Evolutionary conservation across 2,797 vertebrate species (phyloP), one percentile per base, ranked within the genome.

Genomic region (Fundulus diaphanus): DNA sequence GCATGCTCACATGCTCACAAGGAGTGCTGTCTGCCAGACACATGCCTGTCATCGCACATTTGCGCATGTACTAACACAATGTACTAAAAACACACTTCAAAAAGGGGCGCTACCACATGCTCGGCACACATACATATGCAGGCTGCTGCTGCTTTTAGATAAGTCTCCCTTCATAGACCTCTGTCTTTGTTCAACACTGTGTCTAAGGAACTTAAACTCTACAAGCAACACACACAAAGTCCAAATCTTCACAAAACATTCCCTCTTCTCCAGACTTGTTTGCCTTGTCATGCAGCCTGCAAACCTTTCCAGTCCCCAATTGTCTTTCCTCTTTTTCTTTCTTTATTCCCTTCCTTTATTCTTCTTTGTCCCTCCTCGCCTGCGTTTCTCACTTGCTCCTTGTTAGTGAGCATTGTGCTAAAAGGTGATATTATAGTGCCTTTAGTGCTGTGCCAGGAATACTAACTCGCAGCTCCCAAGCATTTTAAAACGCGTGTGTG

Each of bases 391-490:
- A 85, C 67, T 78, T 69, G 44, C 74, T 78, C 66, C 76, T 77
- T 84, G 85, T 87, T 88, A 83, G 76, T 15, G 35, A 85, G 79
- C 85, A 57, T 86, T 90, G 86, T 92, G 85, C 81, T 91, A 90
- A 92, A 86, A 89, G 85, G 89, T 91, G 90, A 93, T 92, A 92
- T 90, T 90, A 59, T 72, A 90, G 86, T 85, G 84, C 80, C 89
- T 90, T 93, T 89, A 89, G 79, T 51, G 73, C 76, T 78, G 84
- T 92, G 93, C 91, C 88, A 91, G 87, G 89, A 92, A 93, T 92
- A 89, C 90, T 87, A 85, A 93, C 85, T 83, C 87, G 49, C 33
- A 72, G 84, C 84, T 91, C 68, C 40, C 79, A 85, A 89, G 87
- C 92, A 91, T 91, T 92, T 91, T 80, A 78, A 83, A 71, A 84